Conservation (phyloP, 2,888 invertebrate species). For the Dione vanillae region DNA sequence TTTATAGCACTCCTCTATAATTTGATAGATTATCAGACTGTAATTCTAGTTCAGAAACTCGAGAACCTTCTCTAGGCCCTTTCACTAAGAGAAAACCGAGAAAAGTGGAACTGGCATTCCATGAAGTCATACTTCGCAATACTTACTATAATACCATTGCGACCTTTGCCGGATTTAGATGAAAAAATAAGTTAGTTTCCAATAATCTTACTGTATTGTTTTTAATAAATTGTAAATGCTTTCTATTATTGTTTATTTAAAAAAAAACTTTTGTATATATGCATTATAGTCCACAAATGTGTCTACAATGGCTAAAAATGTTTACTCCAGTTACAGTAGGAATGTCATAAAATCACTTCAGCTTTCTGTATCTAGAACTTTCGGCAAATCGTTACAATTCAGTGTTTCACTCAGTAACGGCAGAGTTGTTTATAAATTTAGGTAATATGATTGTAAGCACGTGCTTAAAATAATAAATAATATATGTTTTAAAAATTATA, state of each 20-base stretch:
- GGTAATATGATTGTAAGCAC: too few species aligned
- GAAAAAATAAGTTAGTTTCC: conserved; percentile 21
- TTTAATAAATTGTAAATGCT: not conserved
- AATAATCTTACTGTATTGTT: not conserved
- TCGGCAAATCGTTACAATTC: too few species aligned
- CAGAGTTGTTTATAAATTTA: too few species aligned
- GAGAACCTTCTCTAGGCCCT: conserved; percentile 63
- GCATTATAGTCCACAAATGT: too few species aligned
- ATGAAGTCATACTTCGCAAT: conserved; percentile 46
- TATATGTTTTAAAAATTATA: too few species aligned
- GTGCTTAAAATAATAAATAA: too few species aligned
- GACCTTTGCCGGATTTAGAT: conserved; percentile 6
- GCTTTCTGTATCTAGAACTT: too few species aligned
- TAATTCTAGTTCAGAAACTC: conserved; percentile 38
- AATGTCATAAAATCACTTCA: too few species aligned
- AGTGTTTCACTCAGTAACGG: too few species aligned
- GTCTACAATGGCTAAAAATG: too few species aligned
- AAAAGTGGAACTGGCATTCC: conserved; percentile 52
- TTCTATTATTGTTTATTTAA: not conserved
- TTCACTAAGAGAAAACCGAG: conserved; percentile 67
- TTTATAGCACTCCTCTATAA: conserved; percentile 22
- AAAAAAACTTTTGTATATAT: too few species aligned
- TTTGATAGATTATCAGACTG: conserved; percentile 23
- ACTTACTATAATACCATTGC: conserved; percentile 29
- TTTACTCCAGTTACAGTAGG: too few species aligned